phyloP scores from a whole-genome alignment of 1,140 invertebrate species.

The Leucophenga varia region DNA sequence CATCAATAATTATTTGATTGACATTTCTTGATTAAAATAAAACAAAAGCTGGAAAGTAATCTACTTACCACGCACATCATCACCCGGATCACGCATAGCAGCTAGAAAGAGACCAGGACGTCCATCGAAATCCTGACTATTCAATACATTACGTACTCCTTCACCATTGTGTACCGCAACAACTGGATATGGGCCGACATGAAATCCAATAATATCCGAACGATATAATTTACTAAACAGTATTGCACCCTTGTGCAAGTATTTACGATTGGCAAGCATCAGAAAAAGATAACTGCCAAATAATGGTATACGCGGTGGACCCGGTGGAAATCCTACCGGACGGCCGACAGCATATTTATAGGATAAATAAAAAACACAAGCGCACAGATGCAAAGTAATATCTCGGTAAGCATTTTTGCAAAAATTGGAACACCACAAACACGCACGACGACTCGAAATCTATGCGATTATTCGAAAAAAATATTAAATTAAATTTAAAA shows the following conservation, averaged over 20 bases:
- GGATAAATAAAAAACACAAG: constrained; percentile 23
- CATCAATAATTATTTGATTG: background rate
- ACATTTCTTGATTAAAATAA: too few species aligned
- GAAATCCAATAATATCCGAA: constrained; percentile 57
- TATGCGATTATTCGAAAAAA: constrained; percentile 8
- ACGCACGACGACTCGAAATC: too few species aligned
- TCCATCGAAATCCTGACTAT: constrained; percentile 56
- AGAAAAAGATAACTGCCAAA: constrained; percentile 52
- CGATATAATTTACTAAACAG: constrained; percentile 50
- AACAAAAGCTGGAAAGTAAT: too few species aligned
- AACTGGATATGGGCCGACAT: constrained; percentile 46
- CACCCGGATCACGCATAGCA: constrained; percentile 32
- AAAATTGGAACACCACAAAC: too few species aligned
- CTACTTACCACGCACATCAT: constrained; percentile 48
- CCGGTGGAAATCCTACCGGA: constrained; percentile 42
- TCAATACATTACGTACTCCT: constrained; percentile 55
- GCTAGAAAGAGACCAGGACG: constrained; percentile 30
- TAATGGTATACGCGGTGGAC: constrained; percentile 44
- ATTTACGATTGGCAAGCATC: constrained; percentile 41
- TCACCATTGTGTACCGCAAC: constrained; percentile 53
- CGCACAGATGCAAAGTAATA: constrained; percentile 24
- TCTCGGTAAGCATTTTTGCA: constrained; percentile 38
- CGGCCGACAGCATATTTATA: constrained; percentile 36
- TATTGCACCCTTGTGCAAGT: constrained; percentile 43
- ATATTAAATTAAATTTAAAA: background rate